These are phyloP conservation scores for Leptinotarsa juncta DNA, from an alignment of 2,888 invertebrate species.

Conservation along the genomic window DNA sequence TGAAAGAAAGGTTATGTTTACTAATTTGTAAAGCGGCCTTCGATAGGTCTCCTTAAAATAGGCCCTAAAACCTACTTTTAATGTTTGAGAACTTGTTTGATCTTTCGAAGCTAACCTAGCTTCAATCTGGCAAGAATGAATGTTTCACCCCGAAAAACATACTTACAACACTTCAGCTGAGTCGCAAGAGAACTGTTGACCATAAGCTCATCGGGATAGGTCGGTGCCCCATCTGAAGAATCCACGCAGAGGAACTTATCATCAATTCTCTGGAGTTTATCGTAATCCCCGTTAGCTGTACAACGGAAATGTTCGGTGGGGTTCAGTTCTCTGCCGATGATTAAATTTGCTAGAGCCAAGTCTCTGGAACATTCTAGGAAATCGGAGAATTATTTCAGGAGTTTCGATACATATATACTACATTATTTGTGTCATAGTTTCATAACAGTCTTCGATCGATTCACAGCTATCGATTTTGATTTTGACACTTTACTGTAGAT, in stretches of 20 bases:
- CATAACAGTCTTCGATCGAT: too few relatives aligned
- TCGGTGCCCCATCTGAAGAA: slow-evolving; percentile 67
- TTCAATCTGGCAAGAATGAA: too few relatives aligned
- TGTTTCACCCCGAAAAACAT: slow-evolving; percentile 1
- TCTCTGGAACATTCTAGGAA: slow-evolving; percentile 71
- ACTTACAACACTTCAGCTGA: slow-evolving; percentile 20
- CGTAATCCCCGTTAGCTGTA: slow-evolving; percentile 74
- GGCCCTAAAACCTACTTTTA: too few relatives aligned
- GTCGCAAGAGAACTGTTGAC: slow-evolving; percentile 56
- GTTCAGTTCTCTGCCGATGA: slow-evolving; percentile 63
- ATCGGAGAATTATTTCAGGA: neutral
- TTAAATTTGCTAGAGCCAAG: slow-evolving; percentile 66
- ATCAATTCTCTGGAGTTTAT: slow-evolving; percentile 74
- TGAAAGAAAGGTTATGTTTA: too few relatives aligned
- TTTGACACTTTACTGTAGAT: too few relatives aligned
- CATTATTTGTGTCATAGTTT: too few relatives aligned
- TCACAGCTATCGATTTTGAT: too few relatives aligned
- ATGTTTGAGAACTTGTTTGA: too few relatives aligned
- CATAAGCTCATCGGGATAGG: slow-evolving; percentile 51
- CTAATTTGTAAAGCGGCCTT: too few relatives aligned
- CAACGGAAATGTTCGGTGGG: slow-evolving; percentile 69
- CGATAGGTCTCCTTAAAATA: too few relatives aligned
- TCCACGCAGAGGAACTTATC: slow-evolving; percentile 74
- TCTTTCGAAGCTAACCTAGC: too few relatives aligned
- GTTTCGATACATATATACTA: too few relatives aligned